Conservation (phyloP, 2,797 vertebrate genomes). For the Buceros bicornis region DNA sequence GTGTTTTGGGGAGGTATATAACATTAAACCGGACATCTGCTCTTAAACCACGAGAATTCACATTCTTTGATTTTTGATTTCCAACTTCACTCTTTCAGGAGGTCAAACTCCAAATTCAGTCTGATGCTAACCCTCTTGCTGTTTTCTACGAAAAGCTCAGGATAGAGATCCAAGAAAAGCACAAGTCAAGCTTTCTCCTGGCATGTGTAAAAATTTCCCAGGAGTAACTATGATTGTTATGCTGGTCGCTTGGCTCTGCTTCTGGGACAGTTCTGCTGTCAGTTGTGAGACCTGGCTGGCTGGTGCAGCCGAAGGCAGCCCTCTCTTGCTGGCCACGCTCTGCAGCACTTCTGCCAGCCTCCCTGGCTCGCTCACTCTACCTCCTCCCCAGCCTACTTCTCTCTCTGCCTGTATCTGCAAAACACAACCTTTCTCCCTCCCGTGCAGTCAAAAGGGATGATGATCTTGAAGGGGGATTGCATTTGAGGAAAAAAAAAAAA, state of each 20-base stretch:
- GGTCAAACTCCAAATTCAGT: background rate
- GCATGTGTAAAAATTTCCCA: background rate
- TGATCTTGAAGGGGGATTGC: background rate
- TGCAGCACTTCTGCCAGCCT: background rate
- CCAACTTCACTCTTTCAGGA: background rate
- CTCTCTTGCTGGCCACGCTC: background rate
- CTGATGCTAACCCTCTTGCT: background rate
- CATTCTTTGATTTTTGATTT: background rate
- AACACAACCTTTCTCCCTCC: background rate
- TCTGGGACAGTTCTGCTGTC: background rate
- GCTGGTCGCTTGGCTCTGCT: background rate
- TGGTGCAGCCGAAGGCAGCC: accelerated
- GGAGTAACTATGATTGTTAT: background rate
- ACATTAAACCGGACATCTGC: background rate
- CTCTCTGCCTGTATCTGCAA: background rate
- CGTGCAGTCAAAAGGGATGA: background rate
- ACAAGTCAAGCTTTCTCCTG: background rate
- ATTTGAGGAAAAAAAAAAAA: accelerated
- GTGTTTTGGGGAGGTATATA: background rate
- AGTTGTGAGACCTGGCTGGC: background rate
- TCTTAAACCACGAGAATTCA: constrained; percentile 7
- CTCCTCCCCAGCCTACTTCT: background rate
- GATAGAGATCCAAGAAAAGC: constrained; percentile 26
- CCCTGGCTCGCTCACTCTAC: background rate
- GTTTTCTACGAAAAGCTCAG: constrained; percentile 20